These are phyloP conservation scores for Ameiurus melas DNA, from an alignment of 2,113 vertebrate species.

Conservation along the genomic window DNA sequence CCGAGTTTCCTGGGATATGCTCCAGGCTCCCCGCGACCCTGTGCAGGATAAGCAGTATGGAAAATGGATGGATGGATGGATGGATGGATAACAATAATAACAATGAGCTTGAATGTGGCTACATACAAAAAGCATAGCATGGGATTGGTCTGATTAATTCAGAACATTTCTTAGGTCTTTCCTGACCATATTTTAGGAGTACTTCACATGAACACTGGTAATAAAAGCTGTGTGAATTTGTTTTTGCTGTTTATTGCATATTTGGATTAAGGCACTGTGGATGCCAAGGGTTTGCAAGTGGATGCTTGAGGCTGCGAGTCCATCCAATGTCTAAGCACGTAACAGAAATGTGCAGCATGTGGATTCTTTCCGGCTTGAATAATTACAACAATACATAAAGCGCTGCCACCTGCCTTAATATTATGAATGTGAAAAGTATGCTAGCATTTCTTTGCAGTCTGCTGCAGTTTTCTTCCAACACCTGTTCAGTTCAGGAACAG, in stretches of 20 bases:
- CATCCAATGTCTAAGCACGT: background rate
- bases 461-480: background rate
- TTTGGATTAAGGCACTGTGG: background rate
- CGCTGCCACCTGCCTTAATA: background rate
- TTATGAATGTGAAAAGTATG: background rate
- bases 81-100: background rate
- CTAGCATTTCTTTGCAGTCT: slow-evolving; percentile 8
- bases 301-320: background rate
- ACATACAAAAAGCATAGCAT: background rate
- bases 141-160: background rate
- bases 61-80: background rate
- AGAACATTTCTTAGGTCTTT: background rate
- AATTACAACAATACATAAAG: background rate
- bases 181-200: background rate
- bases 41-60: too few relatives aligned
- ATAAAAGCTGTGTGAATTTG: background rate
- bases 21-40: too few relatives aligned
- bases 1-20: too few relatives aligned
- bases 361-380: background rate
- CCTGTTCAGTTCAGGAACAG: background rate
- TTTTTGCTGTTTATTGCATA: background rate
- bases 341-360: background rate
- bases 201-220: background rate
- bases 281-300: background rate
- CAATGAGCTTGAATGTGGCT: too few relatives aligned